Conservation (phyloP, 2,113 vertebrate genomes). For the Seriola rivoliana region DNA sequence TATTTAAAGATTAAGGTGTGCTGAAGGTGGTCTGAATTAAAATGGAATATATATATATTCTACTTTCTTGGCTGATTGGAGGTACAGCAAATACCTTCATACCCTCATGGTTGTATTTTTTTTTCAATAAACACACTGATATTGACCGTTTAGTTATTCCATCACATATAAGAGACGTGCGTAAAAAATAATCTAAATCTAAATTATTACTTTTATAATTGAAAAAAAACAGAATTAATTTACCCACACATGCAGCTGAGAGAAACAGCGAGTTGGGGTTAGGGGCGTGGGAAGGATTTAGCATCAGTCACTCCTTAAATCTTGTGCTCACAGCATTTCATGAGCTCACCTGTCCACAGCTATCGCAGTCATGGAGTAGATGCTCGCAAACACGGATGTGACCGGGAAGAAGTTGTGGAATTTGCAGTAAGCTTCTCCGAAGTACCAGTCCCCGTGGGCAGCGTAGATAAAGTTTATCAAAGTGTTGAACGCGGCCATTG, state of each 20-base stretch:
- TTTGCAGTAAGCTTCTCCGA: conserved; percentile 94
- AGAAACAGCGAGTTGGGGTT: not conserved
- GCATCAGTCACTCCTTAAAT: not conserved
- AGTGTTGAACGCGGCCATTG: conserved; percentile 97
- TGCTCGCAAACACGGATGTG: conserved; percentile 96
- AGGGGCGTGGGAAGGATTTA: not conserved
- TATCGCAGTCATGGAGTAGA: conserved; percentile 99
- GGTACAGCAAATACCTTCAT: not conserved
- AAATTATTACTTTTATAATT: too few species aligned
- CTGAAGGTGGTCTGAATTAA: not conserved
- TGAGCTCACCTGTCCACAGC: conserved; percentile 94
- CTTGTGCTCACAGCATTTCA: not conserved
- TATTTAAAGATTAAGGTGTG: conserved; percentile 1
- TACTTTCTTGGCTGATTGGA: not conserved
- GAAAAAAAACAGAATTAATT: too few species aligned
- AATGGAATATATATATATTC: not conserved
- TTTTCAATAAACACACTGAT: not conserved
- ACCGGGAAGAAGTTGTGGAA: conserved; percentile 99
- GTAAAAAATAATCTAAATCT: too few species aligned
- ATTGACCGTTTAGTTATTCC: not conserved
- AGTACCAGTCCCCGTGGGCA: conserved; percentile 96
- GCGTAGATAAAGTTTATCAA: conserved; percentile 96
- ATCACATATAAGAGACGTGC: too few species aligned
- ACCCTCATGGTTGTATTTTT: not conserved
- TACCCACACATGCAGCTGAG: not conserved